These are phyloP conservation scores for Pherbina coryleti DNA, from an alignment of 2,888 invertebrate genomes.

Conservation along the genomic window DNA sequence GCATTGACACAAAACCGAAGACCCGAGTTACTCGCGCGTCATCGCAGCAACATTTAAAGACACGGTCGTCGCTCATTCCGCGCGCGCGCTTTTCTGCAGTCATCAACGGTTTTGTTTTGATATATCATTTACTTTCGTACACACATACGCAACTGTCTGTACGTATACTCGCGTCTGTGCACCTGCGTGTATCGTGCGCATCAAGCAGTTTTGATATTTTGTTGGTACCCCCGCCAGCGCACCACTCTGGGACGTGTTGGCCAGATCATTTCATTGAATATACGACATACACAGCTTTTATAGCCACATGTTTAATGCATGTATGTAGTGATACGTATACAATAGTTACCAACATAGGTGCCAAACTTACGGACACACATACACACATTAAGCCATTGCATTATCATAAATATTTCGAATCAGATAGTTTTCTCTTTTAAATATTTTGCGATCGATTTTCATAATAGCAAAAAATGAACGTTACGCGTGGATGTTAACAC, in stretches of 20 bases:
- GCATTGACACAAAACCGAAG: constrained; percentile 34
- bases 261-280: neutral
- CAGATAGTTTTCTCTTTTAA: constrained; percentile 34
- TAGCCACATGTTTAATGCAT: neutral
- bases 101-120: constrained; percentile 34
- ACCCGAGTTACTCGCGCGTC: constrained; percentile 21
- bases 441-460: constrained; percentile 17
- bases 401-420: constrained; percentile 26
- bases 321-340: neutral
- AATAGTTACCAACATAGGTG: neutral
- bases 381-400: neutral
- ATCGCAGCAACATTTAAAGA: constrained; percentile 13
- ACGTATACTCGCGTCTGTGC: constrained; percentile 16
- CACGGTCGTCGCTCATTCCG: neutral
- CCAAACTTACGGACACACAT: neutral
- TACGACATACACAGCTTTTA: constrained; percentile 3
- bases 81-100: neutral
- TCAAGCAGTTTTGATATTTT: neutral
- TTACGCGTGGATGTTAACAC: neutral
- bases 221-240: neutral
- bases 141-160: neutral
- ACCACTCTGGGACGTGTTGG: neutral
- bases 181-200: constrained; percentile 26
- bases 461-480: neutral
- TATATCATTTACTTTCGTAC: neutral